These are phyloP conservation scores for Lucilia sericata DNA, from an alignment of 1,140 invertebrate genomes.

Conservation along the genomic window DNA sequence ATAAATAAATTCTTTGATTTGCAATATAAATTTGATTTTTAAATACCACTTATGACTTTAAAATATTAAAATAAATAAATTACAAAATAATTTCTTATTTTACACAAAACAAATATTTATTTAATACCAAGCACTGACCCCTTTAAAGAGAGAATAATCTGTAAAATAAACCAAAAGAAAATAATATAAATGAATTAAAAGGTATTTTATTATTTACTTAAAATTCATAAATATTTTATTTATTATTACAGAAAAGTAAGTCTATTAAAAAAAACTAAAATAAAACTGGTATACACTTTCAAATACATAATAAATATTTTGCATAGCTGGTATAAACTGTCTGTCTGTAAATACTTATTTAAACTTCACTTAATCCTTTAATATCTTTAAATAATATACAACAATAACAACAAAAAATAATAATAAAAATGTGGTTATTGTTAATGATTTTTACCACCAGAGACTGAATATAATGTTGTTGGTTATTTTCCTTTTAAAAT, in stretches of 20 bases:
- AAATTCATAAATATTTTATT: slow-evolving; percentile 1
- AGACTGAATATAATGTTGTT: background rate
- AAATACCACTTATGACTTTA: background rate
- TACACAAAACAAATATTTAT: background rate
- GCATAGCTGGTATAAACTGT: too few species aligned
- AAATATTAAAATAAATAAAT: too few species aligned
- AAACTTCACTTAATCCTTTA: slow-evolving; percentile 8
- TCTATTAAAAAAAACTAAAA: background rate
- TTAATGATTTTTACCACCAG: slow-evolving; percentile 22
- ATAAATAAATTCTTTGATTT: too few species aligned
- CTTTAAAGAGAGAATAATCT: background rate
- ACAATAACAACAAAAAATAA: background rate
- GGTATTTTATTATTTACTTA: background rate
- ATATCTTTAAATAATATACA: slow-evolving; percentile 16
- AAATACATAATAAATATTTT: too few species aligned
- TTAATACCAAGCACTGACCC: background rate
- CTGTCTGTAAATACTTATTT: background rate
- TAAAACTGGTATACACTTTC: too few species aligned
- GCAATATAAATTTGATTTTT: background rate
- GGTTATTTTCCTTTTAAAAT: slow-evolving; percentile 7
- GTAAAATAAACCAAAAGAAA: background rate
- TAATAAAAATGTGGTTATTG: slow-evolving; percentile 26
- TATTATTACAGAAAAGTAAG: background rate
- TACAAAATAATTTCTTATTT: background rate
- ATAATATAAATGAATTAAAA: background rate